These are phyloP conservation scores for Neodiprion virginianus DNA, from an alignment of 1,140 invertebrate genomes.

Conservation along the genomic window DNA sequence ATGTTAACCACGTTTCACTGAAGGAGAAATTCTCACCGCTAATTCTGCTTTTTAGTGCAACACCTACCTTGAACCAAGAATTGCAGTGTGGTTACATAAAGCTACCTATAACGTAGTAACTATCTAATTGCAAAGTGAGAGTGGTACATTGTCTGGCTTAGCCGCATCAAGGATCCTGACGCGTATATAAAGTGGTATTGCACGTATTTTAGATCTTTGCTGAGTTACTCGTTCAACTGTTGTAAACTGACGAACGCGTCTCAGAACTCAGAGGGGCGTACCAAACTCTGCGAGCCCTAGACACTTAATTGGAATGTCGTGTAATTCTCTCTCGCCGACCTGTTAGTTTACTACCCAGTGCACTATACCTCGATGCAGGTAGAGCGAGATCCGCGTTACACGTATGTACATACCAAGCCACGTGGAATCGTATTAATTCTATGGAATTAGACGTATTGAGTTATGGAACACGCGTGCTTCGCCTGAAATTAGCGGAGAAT, in stretches of 20 bases:
- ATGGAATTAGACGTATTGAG: constrained; percentile 15
- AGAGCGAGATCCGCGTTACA: background rate
- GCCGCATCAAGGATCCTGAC: background rate
- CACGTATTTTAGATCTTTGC: background rate
- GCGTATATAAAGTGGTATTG: background rate
- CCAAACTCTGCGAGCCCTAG: background rate
- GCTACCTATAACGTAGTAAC: background rate
- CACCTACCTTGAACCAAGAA: too few species aligned
- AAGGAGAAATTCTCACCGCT: too few species aligned
- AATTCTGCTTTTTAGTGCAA: too few species aligned
- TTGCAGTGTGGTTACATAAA: too few species aligned
- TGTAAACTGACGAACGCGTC: background rate
- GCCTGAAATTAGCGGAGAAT: background rate
- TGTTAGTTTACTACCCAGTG: background rate
- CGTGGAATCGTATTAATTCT: constrained; percentile 9
- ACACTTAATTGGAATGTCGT: constrained; percentile 38
- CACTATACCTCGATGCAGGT: constrained; percentile 7
- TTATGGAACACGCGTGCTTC: constrained; percentile 4
- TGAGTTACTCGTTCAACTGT: background rate
- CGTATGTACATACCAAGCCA: background rate
- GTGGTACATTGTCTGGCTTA: background rate
- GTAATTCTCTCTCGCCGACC: constrained; percentile 27
- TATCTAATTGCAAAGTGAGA: background rate
- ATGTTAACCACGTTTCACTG: too few species aligned
- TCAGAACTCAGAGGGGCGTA: background rate